Evolutionary conservation across 1,140 invertebrate species (phyloP).

Genomic region (Helicoverpa zea): DNA sequence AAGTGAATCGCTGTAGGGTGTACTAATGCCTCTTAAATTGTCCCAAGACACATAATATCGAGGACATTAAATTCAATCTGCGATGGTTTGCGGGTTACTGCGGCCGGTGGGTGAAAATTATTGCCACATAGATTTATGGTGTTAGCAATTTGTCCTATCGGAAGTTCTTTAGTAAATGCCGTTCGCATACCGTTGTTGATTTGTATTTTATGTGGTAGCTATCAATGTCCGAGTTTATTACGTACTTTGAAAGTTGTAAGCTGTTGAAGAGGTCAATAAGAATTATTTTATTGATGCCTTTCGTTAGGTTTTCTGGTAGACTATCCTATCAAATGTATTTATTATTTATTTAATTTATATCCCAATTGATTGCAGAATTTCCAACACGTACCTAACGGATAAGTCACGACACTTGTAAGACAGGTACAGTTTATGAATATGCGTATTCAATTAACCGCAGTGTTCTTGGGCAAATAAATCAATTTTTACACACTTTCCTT

Average conservation of each 20-base stretch:
- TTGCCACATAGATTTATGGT: slow-evolving; percentile 65
- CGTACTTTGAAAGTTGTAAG: neutral
- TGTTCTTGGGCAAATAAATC: slow-evolving; percentile 34
- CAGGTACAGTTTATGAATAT: slow-evolving; percentile 41
- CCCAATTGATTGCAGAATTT: neutral
- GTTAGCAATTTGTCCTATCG: slow-evolving; percentile 66
- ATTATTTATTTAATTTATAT: too few relatives aligned
- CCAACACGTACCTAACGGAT: neutral
- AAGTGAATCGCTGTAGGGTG: slow-evolving; percentile 63
- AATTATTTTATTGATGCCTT: neutral
- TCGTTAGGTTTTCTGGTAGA: neutral
- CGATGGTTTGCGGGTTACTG: slow-evolving; percentile 51
- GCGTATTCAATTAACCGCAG: slow-evolving; percentile 31
- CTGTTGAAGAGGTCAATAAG: neutral
- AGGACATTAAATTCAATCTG: slow-evolving; percentile 65
- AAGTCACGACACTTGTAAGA: neutral
- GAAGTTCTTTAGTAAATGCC: slow-evolving; percentile 55
- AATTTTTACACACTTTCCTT: slow-evolving; percentile 35
- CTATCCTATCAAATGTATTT: neutral
- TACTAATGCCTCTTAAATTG: slow-evolving; percentile 73
- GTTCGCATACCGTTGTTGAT: slow-evolving; percentile 6
- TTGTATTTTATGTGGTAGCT: slow-evolving; percentile 4
- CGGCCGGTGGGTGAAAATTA: slow-evolving; percentile 60
- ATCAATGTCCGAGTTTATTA: slow-evolving; percentile 8
- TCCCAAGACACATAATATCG: slow-evolving; percentile 63